Evolutionary conservation across 53 echinoderm and acorn worm species (phyloP).

Genomic region (Echinometra lucunter): DNA sequence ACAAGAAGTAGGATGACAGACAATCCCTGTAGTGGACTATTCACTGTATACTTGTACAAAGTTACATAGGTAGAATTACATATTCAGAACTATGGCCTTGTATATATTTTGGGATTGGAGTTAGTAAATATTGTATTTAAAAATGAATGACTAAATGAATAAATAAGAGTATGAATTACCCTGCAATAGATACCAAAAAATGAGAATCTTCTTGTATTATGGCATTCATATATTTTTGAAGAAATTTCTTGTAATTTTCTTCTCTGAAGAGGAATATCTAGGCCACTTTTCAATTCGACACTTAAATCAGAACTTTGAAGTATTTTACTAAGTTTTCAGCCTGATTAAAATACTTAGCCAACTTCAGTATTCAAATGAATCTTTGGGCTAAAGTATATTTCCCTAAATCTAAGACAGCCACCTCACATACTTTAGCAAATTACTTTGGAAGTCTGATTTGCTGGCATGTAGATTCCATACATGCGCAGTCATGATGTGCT

Average conservation of each 20-base stretch:
- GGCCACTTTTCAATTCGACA: too few relatives aligned
- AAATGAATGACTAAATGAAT: neutral
- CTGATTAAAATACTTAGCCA: too few relatives aligned
- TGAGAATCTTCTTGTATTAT: neutral
- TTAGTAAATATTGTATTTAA: neutral
- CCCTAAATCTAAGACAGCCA: too few relatives aligned
- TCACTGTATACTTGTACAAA: slow-evolving; percentile 23
- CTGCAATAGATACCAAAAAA: neutral
- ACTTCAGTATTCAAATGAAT: too few relatives aligned
- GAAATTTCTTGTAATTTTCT: neutral
- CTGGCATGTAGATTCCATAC: too few relatives aligned
- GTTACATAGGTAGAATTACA: neutral
- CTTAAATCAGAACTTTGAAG: too few relatives aligned
- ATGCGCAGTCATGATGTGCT: too few relatives aligned
- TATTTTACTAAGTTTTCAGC: too few relatives aligned
- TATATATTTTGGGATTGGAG: neutral
- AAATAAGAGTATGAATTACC: neutral
- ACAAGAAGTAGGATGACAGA: slow-evolving; percentile 74
- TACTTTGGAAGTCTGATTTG: too few relatives aligned
- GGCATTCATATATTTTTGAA: neutral
- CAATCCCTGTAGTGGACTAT: neutral
- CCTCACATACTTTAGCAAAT: too few relatives aligned
- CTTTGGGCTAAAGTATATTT: too few relatives aligned
- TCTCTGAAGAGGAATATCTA: neutral
- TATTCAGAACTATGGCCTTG: neutral